phyloP scores from a whole-genome alignment of 2,113 vertebrate genomes.

The Tetraodon nigroviridis region DNA sequence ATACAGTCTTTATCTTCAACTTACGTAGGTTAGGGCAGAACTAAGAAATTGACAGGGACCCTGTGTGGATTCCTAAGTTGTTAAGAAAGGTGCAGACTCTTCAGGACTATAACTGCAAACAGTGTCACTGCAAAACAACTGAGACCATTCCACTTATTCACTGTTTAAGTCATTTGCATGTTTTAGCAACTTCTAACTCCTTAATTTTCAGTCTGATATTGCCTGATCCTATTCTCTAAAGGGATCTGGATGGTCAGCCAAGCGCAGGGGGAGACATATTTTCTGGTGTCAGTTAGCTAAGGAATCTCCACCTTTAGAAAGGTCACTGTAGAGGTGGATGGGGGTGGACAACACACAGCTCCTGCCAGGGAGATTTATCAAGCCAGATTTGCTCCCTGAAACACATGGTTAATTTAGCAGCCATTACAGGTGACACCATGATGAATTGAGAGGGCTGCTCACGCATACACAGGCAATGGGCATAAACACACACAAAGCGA shows the following conservation, averaged over 20 bases:
- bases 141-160: no score
- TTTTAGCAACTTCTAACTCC: no score
- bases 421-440: constrained; percentile 74
- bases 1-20: no score
- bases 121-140: background rate
- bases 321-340: constrained; percentile 65
- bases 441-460: constrained; percentile 69
- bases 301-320: constrained; percentile 34
- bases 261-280: constrained; percentile 6
- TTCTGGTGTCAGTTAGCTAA: constrained; percentile 5
- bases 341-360: constrained; percentile 67
- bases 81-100: no score
- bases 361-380: constrained; percentile 70
- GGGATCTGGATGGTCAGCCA: background rate
- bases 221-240: no score
- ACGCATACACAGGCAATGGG: constrained; percentile 67
- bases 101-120: background rate
- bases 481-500: constrained; percentile 63
- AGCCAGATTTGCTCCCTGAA: constrained; percentile 64
- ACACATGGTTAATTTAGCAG: constrained; percentile 78
- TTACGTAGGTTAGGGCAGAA: no score
- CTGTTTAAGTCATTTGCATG: no score
- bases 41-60: no score
- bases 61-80: no score
- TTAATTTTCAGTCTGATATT: background rate